Base-by-base conservation (phyloP, 2,113 vertebrate genomes). In the Xenus cinereus region DNA sequence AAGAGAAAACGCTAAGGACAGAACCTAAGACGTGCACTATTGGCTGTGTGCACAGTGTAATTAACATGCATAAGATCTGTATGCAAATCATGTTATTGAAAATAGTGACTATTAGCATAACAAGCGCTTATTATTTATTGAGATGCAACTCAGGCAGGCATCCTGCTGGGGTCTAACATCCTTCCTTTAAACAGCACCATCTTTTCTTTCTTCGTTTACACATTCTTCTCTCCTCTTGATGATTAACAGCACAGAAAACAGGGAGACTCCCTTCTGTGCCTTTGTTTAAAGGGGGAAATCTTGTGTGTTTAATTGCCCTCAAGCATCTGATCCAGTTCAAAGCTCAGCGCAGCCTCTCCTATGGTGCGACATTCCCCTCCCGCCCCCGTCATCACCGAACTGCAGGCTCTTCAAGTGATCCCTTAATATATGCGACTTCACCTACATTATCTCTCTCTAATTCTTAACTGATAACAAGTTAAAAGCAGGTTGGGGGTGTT, bases 91-190 rank as follows among this genome's bases (percentile, higher is more conserved):
- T 2, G 4, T 37, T 69, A 62, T 46, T 87, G 35, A 87, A 95
- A 89, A 96, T 24, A 89, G 91, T 4, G 57, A 50, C 64, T 77
- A 96, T 97, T 97, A 98, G 83, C 98, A 98, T 97, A 90, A 97
- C 95, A 97, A 97, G 68, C 4, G 15, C 64, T 46, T 92, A 95
- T 93, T 88, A 93, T 74, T 96, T 90, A 67, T 76, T 56, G 80
- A 95, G 89, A 80, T 67, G 69, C 82, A 84, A 73, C 84, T 82
- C 28, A 27, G 74, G 66, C 86, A 59, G 95, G 71, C 86, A 51
- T 95, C 96, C 96, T 87, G 96, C 76, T 90, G 95, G 75, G 93
- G 46, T 81, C 80, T 53, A 76, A 92, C 81, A 89, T 33, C 90
- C 54, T 54, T 79, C 63, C 12, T 57, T 28, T 13, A 46, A 87